These are phyloP conservation scores for Stomatorhinus ivindoensis DNA, from an alignment of 2,113 vertebrate species.

Conservation along the genomic window DNA sequence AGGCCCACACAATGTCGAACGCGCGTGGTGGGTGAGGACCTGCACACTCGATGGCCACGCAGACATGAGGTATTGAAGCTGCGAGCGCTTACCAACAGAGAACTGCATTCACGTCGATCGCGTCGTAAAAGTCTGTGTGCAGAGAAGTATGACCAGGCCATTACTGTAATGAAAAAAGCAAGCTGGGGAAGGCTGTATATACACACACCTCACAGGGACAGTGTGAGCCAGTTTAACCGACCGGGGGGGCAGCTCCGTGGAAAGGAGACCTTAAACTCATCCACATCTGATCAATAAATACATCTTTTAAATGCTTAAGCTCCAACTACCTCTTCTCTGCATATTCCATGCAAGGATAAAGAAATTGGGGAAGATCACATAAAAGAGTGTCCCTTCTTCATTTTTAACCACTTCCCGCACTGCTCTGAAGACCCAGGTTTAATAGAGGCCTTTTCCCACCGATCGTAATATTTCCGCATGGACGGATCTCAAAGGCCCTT, in stretches of 20 bases:
- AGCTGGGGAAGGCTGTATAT: background rate
- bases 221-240: background rate
- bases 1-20: background rate
- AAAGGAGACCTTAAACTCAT: background rate
- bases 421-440: conserved; percentile 6
- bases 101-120: background rate
- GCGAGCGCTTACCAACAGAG: background rate
- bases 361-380: background rate
- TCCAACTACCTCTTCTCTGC: background rate
- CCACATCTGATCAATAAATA: background rate
- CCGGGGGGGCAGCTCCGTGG: background rate
- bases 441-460: conserved; percentile 8
- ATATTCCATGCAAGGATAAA: background rate
- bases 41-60: background rate
- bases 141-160: background rate
- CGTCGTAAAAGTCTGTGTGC: background rate
- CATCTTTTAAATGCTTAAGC: background rate
- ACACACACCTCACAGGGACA: background rate
- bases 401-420: background rate
- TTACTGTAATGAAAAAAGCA: background rate
- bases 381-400: conserved; percentile 1
- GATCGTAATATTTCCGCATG: conserved; percentile 21
- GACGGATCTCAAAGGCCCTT: conserved; percentile 16
- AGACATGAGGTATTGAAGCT: background rate
- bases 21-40: background rate